These are phyloP conservation scores for Holacanthus passer DNA, from an alignment of 2,113 vertebrate genomes.

Conservation along the genomic window DNA sequence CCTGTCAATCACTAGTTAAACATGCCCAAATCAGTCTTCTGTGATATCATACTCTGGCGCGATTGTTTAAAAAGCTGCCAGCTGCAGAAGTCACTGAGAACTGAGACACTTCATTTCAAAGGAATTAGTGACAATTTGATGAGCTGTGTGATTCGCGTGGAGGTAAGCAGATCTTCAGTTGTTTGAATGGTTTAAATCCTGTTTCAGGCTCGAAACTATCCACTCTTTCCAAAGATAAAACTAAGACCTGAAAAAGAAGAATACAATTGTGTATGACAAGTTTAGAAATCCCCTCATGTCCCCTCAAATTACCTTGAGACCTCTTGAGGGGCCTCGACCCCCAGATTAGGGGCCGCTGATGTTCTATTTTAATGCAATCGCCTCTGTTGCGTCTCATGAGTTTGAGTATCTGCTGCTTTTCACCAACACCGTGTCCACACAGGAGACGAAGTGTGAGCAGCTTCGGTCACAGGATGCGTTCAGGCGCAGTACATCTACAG, in stretches of 20 bases:
- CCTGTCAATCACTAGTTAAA: too few species aligned
- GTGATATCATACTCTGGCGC: not conserved
- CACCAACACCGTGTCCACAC: too few species aligned
- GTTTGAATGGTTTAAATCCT: not conserved
- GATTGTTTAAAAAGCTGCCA: not conserved
- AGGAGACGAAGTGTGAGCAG: not conserved
- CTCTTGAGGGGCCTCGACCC: not conserved
- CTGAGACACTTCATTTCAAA: not conserved
- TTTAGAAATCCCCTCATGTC: too few species aligned
- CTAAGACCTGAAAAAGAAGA: not conserved
- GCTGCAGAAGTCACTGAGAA: not conserved
- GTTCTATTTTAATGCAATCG: not conserved
- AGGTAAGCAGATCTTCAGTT: not conserved
- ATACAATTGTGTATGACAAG: not conserved
- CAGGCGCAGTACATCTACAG: too few species aligned
- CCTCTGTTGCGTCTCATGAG: not conserved
- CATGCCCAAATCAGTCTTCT: not conserved
- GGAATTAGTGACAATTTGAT: not conserved
- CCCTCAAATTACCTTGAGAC: not conserved
- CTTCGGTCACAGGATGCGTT: not conserved
- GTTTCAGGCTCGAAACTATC: not conserved
- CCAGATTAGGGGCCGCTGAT: not conserved
- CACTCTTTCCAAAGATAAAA: not conserved
- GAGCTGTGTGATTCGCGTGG: conserved; percentile 6
- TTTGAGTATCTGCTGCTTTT: not conserved